Conservation (phyloP, 2,888 invertebrate genomes). For the Spisula solida region DNA sequence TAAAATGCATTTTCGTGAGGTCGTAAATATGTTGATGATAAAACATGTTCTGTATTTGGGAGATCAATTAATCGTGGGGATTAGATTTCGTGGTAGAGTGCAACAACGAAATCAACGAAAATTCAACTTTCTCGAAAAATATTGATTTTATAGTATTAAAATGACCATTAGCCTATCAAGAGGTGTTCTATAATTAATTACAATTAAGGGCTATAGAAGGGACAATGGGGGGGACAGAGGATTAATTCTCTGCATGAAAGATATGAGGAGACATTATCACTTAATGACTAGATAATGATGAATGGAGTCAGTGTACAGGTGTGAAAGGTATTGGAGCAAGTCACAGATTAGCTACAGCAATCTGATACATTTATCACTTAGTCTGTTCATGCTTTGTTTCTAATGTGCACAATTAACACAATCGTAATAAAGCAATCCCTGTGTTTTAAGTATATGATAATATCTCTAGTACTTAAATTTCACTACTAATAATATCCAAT, state of each 20-base stretch:
- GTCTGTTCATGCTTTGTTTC: background rate
- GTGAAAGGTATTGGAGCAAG: background rate
- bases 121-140: no score
- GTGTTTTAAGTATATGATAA: background rate
- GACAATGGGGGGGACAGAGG: background rate
- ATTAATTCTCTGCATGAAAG: background rate
- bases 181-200: background rate
- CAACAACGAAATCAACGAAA: no score
- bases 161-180: background rate
- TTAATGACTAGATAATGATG: constrained; percentile 3
- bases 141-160: no score
- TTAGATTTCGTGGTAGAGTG: no score
- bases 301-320: background rate
- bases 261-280: constrained; percentile 9
- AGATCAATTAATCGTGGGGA: no score
- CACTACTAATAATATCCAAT: background rate
- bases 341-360: background rate
- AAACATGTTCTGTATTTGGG: no score
- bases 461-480: background rate
- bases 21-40: no score
- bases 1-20: no score
- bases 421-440: no score
- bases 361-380: background rate
- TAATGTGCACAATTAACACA: constrained; percentile 8
- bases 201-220: background rate